Base-by-base conservation (phyloP, 2,797 vertebrate genomes). In the Siniperca obscura region DNA sequence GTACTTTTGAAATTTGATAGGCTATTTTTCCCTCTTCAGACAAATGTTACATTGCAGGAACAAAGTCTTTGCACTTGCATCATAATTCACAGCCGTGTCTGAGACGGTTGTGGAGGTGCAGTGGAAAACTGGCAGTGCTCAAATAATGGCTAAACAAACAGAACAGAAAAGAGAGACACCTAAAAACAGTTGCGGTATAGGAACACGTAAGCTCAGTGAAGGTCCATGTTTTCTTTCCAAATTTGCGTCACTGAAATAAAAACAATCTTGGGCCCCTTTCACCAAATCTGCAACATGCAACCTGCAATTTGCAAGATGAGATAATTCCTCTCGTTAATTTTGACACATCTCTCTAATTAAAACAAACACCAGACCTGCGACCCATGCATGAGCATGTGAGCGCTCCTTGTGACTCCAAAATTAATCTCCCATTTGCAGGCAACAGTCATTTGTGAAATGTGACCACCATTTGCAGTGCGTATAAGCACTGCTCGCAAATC, bases 1-100 rank as follows among this genome's bases (percentile, higher is more conserved):
- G 76, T 85, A 70, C 80, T 88, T 86, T 79, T 87, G 69, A 83
- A 85, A 90, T 90, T 75, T 72, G 60, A 84, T 60, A n/a, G 82
- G 76, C 67, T 81, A 79, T 82, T 84, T 86, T 74, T 57, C 61
- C 62, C 61, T 84, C 60, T 82, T 90, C 80, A 84, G 82, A 89
- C 85, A 87, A 76, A 78, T 89, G 78, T 65, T 78, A 67, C 66
- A 73, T 66, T 79, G 78, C 62, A 34, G 66, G 68, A 84, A 70
- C 77, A 80, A 83, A 86, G 74, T 59, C 74, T 59, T 50, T 74
- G 61, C 11, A 21, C 78, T 82, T 90, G 73, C 84, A 82, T 86
- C 88, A 85, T 56, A 81, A 78, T 85, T 82, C 80, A 69, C 65
- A 57, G 73, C n/a, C 34, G 13, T 74, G 78, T 81, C 67, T 76